These are phyloP conservation scores for Ichneumoninae sp. DNA, from an alignment of 2,888 invertebrate species.

Conservation along the genomic window DNA sequence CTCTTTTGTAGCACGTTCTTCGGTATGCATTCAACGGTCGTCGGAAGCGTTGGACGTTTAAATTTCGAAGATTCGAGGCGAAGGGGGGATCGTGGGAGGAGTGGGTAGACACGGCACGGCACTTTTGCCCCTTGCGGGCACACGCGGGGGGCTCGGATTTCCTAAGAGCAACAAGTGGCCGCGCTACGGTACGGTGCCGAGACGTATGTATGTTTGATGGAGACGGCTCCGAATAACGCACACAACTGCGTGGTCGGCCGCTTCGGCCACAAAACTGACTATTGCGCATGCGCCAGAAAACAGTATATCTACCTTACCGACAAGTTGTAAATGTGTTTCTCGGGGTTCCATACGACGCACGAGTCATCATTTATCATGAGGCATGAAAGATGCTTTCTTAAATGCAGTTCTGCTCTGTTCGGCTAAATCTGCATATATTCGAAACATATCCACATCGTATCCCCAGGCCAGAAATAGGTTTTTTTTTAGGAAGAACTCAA, in stretches of 20 bases:
- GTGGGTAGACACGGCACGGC: background rate
- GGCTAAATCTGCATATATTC: too few species aligned
- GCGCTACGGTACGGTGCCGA: background rate
- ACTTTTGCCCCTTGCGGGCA: background rate
- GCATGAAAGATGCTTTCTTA: background rate
- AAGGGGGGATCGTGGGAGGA: conserved; percentile 13
- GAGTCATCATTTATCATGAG: background rate
- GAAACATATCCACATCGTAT: too few species aligned
- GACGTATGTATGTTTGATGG: background rate
- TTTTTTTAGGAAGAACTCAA: too few species aligned
- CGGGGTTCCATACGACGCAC: background rate
- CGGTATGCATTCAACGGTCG: conserved; percentile 38
- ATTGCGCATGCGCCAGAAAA: background rate
- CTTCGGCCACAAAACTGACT: background rate
- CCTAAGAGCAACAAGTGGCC: conserved; percentile 12
- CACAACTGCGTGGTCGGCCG: background rate
- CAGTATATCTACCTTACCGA: background rate
- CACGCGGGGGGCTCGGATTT: conserved; percentile 15
- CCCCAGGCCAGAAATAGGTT: too few species aligned
- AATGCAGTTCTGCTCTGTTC: too few species aligned
- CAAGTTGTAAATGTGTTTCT: background rate
- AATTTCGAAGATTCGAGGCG: conserved; percentile 27
- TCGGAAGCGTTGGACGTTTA: conserved; percentile 27
- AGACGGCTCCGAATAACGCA: background rate
- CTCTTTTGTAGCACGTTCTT: conserved; percentile 9